These are phyloP conservation scores for Phasianus colchicus DNA, from an alignment of 2,113 vertebrate genomes.

Conservation along the genomic window DNA sequence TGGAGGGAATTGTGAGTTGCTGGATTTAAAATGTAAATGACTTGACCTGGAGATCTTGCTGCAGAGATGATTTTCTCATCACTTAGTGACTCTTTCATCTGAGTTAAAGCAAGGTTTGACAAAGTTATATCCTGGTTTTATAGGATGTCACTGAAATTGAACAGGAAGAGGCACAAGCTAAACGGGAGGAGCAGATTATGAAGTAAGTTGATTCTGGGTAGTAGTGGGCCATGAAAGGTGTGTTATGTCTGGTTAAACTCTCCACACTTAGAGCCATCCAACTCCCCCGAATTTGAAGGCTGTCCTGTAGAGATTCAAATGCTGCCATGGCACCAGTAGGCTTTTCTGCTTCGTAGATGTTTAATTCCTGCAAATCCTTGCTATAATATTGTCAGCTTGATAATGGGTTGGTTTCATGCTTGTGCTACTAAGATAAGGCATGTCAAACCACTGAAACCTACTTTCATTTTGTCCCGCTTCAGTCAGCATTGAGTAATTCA, in stretches of 20 bases:
- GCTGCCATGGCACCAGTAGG: neutral
- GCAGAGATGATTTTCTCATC: neutral
- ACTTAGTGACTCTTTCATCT: neutral
- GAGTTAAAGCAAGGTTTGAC: neutral
- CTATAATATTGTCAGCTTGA: neutral
- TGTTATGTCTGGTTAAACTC: neutral
- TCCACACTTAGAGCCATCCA: neutral
- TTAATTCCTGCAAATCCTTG: neutral
- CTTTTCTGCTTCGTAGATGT: neutral
- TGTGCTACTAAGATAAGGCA: neutral
- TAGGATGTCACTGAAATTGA: slow-evolving; percentile 95
- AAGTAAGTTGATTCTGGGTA: slow-evolving; percentile 79
- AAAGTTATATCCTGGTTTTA: neutral
- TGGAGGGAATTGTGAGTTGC: neutral
- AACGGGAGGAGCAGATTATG: slow-evolving; percentile 89
- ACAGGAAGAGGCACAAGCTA: slow-evolving; percentile 89
- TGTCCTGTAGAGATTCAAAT: neutral
- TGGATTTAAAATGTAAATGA: neutral
- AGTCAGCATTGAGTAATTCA: neutral
- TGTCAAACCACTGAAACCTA: neutral
- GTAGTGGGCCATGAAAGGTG: neutral
- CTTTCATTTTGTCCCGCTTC: neutral
- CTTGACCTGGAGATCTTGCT: neutral
- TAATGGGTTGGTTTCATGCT: neutral
- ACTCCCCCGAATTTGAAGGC: rapidly evolving